A percentile compares a stretch with the other conserved stretches of the same genome.
Conservation (phyloP, 1,140 invertebrate genomes). For the Pararge aegeria region DNA sequence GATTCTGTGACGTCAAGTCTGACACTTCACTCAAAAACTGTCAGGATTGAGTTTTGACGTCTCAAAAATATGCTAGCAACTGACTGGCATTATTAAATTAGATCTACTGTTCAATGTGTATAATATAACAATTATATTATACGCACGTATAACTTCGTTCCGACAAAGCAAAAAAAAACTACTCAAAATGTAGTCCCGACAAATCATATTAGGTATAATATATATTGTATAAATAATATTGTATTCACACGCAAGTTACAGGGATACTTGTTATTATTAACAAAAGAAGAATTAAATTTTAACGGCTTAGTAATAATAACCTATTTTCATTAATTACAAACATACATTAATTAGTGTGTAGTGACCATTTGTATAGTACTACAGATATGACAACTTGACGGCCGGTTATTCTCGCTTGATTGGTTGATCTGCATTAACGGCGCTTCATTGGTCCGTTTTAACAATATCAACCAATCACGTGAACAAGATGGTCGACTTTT, state of each 20-base stretch:
- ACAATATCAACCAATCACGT: too few species aligned
- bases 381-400: not conserved
- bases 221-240: slow-evolving; percentile 26
- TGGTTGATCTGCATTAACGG: not conserved
- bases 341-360: slow-evolving; percentile 11
- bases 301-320: slow-evolving; percentile 23
- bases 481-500: not conserved
- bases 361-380: not conserved
- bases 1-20: too few species aligned
- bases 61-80: too few species aligned
- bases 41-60: too few species aligned
- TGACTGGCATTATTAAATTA: not conserved
- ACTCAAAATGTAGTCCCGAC: not conserved
- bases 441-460: too few species aligned
- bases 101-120: not conserved
- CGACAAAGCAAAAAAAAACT: not conserved
- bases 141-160: not conserved
- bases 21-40: too few species aligned
- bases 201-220: slow-evolving; percentile 4
- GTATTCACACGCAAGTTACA: slow-evolving; percentile 22
- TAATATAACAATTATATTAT: not conserved
- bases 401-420: not conserved
- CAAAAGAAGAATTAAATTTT: slow-evolving; percentile 15
- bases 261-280: slow-evolving; percentile 18
- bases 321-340: slow-evolving; percentile 25